Conservation (phyloP, 1,140 invertebrate genomes). For the Aphaenogaster ashmeadi region DNA sequence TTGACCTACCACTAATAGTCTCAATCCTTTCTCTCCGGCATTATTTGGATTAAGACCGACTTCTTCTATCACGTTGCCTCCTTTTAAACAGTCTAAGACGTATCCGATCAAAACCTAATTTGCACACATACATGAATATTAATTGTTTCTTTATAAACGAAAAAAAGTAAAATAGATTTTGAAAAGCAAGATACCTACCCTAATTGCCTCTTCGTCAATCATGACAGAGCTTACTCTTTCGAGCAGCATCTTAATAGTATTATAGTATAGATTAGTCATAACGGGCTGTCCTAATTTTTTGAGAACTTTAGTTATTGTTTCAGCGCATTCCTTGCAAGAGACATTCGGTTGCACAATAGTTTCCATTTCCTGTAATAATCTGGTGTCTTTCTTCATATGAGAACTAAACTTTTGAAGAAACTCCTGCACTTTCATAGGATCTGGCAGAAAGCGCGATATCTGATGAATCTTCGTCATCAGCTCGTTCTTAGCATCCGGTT, state of each 20-base stretch:
- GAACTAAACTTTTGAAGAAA: constrained; percentile 96
- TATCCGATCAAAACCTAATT: constrained; percentile 85
- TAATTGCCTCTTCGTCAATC: constrained; percentile 96
- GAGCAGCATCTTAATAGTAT: constrained; percentile 97
- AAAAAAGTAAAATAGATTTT: constrained; percentile 3
- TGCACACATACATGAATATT: constrained; percentile 10
- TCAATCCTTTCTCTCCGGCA: constrained; percentile 94
- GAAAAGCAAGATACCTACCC: constrained; percentile 82
- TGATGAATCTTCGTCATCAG: constrained; percentile 89
- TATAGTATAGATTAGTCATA: constrained; percentile 98
- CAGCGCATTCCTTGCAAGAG: constrained; percentile 96
- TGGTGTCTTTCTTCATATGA: constrained; percentile 93
- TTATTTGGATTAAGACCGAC: constrained; percentile 93
- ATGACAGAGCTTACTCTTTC: constrained; percentile 98
- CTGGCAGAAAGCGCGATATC: constrained; percentile 93
- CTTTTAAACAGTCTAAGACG: constrained; percentile 89
- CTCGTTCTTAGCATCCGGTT: constrained; percentile 91
- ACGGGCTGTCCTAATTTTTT: constrained; percentile 97
- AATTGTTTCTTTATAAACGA: constrained; percentile 27
- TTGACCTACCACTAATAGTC: constrained; percentile 90
- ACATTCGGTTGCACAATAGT: constrained; percentile 95
- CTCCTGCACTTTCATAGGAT: constrained; percentile 97
- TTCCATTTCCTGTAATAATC: constrained; percentile 94
- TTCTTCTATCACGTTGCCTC: constrained; percentile 91
- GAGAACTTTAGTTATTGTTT: constrained; percentile 92